Evolutionary conservation across 2,888 invertebrate genomes (phyloP).

Genomic region (Pyrrhosoma nymphula): DNA sequence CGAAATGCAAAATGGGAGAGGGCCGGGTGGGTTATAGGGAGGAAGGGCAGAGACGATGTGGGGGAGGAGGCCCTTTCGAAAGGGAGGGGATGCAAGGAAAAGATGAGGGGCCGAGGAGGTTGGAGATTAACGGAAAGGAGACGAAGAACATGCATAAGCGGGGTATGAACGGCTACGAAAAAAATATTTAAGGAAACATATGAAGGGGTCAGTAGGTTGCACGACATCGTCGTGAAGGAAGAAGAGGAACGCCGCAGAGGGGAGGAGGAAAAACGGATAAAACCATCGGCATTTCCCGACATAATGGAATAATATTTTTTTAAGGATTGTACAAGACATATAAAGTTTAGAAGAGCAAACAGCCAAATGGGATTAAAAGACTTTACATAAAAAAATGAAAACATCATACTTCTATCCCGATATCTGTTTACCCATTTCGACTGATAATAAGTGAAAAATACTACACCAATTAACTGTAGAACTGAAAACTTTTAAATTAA

Average conservation of each 20-base stretch:
- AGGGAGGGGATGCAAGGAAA: neutral
- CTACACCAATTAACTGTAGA: too few relatives aligned
- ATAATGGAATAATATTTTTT: neutral
- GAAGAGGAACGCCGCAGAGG: neutral
- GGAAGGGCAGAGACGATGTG: neutral
- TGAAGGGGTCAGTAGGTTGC: constrained; percentile 56
- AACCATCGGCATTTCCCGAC: neutral
- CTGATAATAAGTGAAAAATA: too few relatives aligned
- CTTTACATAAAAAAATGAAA: too few relatives aligned
- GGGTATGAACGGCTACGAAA: neutral
- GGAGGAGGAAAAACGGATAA: neutral
- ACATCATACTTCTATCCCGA: too few relatives aligned
- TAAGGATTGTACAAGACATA: neutral
- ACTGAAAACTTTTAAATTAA: too few relatives aligned
- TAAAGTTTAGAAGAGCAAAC: too few relatives aligned
- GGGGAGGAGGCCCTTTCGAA: neutral
- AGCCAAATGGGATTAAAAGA: too few relatives aligned
- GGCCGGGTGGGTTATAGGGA: neutral
- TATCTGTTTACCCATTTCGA: too few relatives aligned
- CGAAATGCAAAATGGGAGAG: constrained; percentile 17
- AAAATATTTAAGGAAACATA: constrained; percentile 15
- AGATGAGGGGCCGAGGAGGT: neutral
- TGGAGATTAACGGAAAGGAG: neutral
- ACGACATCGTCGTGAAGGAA: neutral
- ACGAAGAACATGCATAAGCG: constrained; percentile 1